Evolutionary conservation across 2,797 vertebrate species (phyloP), one percentile per base, ranked within the genome.

Genomic region (Thaleichthys pacificus): DNA sequence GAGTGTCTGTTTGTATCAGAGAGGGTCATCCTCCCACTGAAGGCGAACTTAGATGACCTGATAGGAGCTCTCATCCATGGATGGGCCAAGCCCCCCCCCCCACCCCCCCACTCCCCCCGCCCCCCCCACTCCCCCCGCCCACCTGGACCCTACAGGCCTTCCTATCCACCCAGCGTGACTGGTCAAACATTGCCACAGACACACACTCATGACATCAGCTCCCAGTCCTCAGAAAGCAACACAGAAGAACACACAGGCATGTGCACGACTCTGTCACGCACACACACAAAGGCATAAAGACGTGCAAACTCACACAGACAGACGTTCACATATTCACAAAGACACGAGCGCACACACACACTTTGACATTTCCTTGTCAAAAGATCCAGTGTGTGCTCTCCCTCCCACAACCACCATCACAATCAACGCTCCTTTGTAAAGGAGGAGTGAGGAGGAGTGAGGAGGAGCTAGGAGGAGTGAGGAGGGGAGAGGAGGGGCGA

Each of bases 361-460:
- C 87, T 90, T 87, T 93, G 91, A 91, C 89, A 92, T 94, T 93
- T 92, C 83, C 83, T 82, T 83, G 87, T 92, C 89, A 93, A 91
- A 93, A 90, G 91, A 90, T 70, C 86, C 86, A 90, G 87, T 93
- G 90, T 93, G 90, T 74, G 66, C 81, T 84, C 85, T 82, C 83
- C 85, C 88, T 86, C 89, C 87, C 86, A 85, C 89, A 72, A 75
- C 80, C 89, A 84, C 84, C 88, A 85, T 85, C 86, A 91, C 89
- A 89, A 91, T 91, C 90, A 92, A 89, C 87, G 77, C 84, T 85
- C 82, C 86, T 93, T 92, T 92, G 89, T 92, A 77, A 84, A 71
- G 79, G 80, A 32, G 75, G 75, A 5, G 17, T 58, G 75, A 74
- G 80, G 28, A 1, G 42, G 70, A 84, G 84, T 84, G 74, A 79